Conservation (phyloP, 2,888 invertebrate species). For the Spodoptera littoralis region DNA sequence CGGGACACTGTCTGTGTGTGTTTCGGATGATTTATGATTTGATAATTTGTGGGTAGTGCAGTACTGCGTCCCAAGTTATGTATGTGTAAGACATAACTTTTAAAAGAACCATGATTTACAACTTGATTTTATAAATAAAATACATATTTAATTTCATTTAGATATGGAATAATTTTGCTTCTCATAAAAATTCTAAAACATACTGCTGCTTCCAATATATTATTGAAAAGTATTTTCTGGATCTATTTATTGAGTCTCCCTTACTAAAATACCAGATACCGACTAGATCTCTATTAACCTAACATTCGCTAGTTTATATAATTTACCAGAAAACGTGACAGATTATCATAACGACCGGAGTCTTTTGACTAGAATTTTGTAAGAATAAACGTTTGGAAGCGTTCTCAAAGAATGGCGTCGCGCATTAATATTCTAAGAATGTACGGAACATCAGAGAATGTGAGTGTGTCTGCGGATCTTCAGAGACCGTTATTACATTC, state of each 20-base stretch:
- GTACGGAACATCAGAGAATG: conserved; percentile 68
- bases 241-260: conserved; percentile 14
- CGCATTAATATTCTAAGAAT: conserved; percentile 67
- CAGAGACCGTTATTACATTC: conserved; percentile 68
- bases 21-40: conserved; percentile 57
- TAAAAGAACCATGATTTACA: conserved; percentile 12
- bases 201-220: no score
- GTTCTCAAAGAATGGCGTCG: conserved; percentile 49
- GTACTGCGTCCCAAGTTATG: conserved; percentile 15
- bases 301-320: conserved; percentile 27
- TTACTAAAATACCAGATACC: conserved; percentile 7
- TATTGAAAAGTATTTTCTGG: neutral
- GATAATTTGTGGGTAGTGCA: conserved; percentile 54
- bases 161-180: neutral
- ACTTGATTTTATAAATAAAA: conserved; percentile 1
- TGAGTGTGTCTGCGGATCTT: conserved; percentile 55
- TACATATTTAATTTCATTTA: no score
- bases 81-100: conserved; percentile 22
- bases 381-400: conserved; percentile 45
- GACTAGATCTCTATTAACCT: conserved; percentile 24
- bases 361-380: conserved; percentile 45
- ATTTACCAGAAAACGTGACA: conserved; percentile 42
- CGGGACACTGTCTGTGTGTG: conserved; percentile 55
- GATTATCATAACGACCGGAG: conserved; percentile 45
- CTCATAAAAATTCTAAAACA: neutral